Base-by-base conservation (phyloP, 2,888 invertebrate species). In the Melipona bicolor region DNA sequence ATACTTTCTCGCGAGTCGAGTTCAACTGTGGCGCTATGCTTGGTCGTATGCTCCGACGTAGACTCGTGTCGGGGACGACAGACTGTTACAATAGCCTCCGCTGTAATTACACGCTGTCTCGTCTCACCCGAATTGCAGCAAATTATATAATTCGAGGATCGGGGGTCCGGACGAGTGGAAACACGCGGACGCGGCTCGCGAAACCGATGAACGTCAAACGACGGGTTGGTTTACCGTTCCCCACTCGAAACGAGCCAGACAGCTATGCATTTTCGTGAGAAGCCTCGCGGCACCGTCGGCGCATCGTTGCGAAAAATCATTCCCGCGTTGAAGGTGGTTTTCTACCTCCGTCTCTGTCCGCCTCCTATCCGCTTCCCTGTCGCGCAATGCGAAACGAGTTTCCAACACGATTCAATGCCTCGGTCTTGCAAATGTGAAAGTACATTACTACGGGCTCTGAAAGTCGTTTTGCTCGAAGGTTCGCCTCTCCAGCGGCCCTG, bases 401-500 rank as follows among this genome's bases (percentile, higher is more conserved):
- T 88, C 82, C 86, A 85, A 65, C 89, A 54, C 65, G 84, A 89
- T 89, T 89, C 88, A 85, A 89, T 86, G 87, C 89, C 84, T 88
- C 84, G 89, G 82, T 89, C 89, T 89, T 81, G 85, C 89, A 87
- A 89, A 89, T 89, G 89, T 89, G 89, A 89, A 89, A 89, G 89
- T 89, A 88, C 89, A 86, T 89, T 85, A 89, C 84, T 85, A 87
- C 84, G 80, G 83, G 84, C 80, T 89, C 89, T 89, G 89, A 89
- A 89, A 89, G 89, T 89, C 85, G 88, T 87, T 89, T 85, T 84
- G 83, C 85, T 89, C 84, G 89, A 89, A 89, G 89, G 89, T 88
- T 89, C 71, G 65, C 89, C 84, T 87, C 85, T 84, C 89, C 80
- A 89, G 79, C 80, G 89, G 89, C 89, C 89, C 88, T 89, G 89